A percentile compares a stretch with the other conserved stretches of the same genome.
phyloP scores from a whole-genome alignment of 2,888 invertebrate species.

The Erpobdella octoculata region DNA sequence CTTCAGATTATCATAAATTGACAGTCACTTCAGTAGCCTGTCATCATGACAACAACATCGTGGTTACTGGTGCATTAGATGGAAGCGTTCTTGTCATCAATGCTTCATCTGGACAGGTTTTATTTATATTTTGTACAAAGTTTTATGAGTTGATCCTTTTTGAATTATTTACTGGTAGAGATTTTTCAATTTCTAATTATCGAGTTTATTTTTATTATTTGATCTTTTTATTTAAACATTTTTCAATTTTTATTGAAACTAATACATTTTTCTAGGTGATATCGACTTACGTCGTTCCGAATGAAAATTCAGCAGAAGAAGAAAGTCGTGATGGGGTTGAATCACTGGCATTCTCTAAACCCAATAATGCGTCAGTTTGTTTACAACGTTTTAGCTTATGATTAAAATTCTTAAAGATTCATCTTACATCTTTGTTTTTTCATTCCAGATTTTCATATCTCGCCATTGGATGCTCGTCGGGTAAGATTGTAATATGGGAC shows the following conservation, averaged over 20 bases:
- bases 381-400: background rate
- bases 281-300: no score
- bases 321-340: background rate
- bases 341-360: slow-evolving; percentile 16
- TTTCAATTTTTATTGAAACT: no score
- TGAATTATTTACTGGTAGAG: no score
- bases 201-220: no score
- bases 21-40: slow-evolving; percentile 6
- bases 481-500: slow-evolving; percentile 18
- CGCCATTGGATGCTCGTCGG: slow-evolving; percentile 14
- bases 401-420: background rate
- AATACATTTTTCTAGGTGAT: no score
- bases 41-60: slow-evolving; percentile 1
- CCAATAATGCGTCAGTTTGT: background rate
- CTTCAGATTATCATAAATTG: slow-evolving; percentile 9
- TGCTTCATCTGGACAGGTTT: slow-evolving; percentile 19
- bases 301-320: background rate
- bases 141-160: no score
- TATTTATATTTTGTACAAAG: no score
- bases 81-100: slow-evolving; percentile 21
- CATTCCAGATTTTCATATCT: slow-evolving; percentile 13
- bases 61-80: slow-evolving; percentile 12
- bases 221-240: background rate
- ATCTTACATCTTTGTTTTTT: background rate
- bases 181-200: no score